Evolutionary conservation across 2,797 vertebrate species (phyloP), one percentile per base, ranked within the genome.

Genomic region (Thamnophis elegans): DNA sequence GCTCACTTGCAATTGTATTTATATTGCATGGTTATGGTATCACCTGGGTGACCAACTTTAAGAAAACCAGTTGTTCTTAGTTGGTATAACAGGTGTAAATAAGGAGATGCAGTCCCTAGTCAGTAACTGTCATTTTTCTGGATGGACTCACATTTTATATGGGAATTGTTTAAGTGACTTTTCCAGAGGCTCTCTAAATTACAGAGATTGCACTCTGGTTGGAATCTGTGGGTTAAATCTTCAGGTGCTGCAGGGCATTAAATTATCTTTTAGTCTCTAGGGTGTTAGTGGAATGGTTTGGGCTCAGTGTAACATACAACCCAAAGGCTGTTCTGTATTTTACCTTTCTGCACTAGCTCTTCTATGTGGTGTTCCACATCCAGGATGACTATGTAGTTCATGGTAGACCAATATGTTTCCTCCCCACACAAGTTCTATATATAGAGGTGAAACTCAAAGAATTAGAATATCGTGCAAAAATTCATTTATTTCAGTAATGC

Each of bases 201-300:
- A 85, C 86, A 53, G 26, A 16, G 42, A 14, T 85, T 62, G 91
- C 56, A 88, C 18, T 88, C 68, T 88, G 54, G 86, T 55, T 58
- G 32, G 65, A 93, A 78, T 60, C 55, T n/a, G 36, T 82, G n/a
- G 68, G 56, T 93, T 93, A 88, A 91, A 88, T 85, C 47, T n/a
- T 93, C 65, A 82, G 62, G 65, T 93, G 89, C 92, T 91, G 82
- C 85, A 62, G 65, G 86, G 65, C 86, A 85, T 91, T 60, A 88
- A 62, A 88, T 89, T 73, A 90, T 59, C 53, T 62, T 93, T 87
- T 51, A 47, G 51, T 93, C 89, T 65, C 90, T 62, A 20, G 11
- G 87, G 22, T 94, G 42, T 18, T n/a, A 90, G 93, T 32, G 94
- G 95, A 58, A 65, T 92, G 60, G 60, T 16, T 93, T 85, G 87